Evolutionary conservation across 1,140 invertebrate species (phyloP), one percentile per base, ranked within the genome.

Genomic region (Drosophila lini): DNA sequence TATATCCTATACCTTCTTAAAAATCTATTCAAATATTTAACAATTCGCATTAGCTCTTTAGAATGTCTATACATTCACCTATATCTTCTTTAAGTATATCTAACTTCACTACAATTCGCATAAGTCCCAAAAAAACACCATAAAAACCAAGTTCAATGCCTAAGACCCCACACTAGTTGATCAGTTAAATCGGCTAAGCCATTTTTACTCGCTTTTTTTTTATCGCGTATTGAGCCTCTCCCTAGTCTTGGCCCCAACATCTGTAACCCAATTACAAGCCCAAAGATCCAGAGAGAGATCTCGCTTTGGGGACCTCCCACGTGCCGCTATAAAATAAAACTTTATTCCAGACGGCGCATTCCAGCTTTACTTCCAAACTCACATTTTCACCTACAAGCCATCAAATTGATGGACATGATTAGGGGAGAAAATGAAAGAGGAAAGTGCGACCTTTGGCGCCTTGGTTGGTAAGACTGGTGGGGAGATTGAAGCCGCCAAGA

Each of bases 321-420:
- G 57, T 48, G 68, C 47, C 60, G 41, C 69, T 19, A 74, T 52
- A 61, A 74, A 74, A 73, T 45, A 61, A 76, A 59, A 67, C 61
- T 77, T 60, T 31, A 68, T 60, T 60, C 56, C 50, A 25, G 40
- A 22, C 55, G 22, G 28, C 32, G 55, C 69, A 73, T 50, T 73
- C 52, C 64, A 13, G 42, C 59, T 11, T 16, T 31, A 31, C 32
- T 19, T 34, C 32, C 50, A 36, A 56, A 74, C 31, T 75, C 52
- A 62, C 36, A 71, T 71, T 71, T 76, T 75, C 80, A 64, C 67
- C 79, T 82, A 78, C 67, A 81, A 78, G 60, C 59, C 80, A 81
- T 89, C 84, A 89, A 89, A 84, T 85, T 89, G 85, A 89, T 89
- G 84, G 81, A 90, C 84, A 90, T 75, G 84, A 89, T 88, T 88